Evolutionary conservation across 2,888 invertebrate species (phyloP).

Genomic region (Dendrolimus houi): DNA sequence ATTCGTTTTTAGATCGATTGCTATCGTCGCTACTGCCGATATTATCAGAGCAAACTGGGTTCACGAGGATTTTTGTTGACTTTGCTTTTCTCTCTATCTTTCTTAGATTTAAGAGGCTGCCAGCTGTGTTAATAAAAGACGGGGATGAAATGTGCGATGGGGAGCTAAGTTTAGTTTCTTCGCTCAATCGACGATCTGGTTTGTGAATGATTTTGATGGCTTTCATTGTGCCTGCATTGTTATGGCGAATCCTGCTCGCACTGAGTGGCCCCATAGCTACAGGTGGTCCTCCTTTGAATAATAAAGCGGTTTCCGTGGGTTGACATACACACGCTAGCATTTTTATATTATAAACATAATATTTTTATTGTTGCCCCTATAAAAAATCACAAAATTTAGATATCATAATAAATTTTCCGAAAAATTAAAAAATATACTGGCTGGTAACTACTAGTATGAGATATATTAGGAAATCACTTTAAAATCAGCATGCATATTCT

Average conservation of each 20-base stretch:
- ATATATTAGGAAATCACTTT: no score
- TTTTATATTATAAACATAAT: constrained; percentile 29
- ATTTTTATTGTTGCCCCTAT: not conserved
- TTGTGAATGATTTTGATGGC: constrained; percentile 46
- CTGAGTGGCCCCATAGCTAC: constrained; percentile 73
- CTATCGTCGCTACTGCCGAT: constrained; percentile 61
- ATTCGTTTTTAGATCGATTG: constrained; percentile 48
- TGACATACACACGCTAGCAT: constrained; percentile 84
- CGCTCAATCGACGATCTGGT: constrained; percentile 40
- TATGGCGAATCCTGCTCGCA: constrained; percentile 56
- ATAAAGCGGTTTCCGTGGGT: constrained; percentile 75
- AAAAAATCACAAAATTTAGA: not conserved
- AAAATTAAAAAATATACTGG: constrained; percentile 13
- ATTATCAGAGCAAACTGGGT: constrained; percentile 64
- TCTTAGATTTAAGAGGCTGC: constrained; percentile 55
- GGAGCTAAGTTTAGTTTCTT: constrained; percentile 45
- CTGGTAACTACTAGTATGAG: constrained; percentile 25
- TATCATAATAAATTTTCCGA: not conserved
- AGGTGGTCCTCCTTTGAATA: constrained; percentile 71
- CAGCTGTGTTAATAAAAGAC: constrained; percentile 43
- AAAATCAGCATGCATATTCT: no score
- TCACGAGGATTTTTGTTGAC: constrained; percentile 68
- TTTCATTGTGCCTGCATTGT: constrained; percentile 47
- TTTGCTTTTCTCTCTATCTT: constrained; percentile 66
- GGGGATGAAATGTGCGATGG: constrained; percentile 50